Evolutionary conservation across 2,113 vertebrate species (phyloP), one percentile per base, ranked within the genome.

Genomic region (Steatornis caripensis): DNA sequence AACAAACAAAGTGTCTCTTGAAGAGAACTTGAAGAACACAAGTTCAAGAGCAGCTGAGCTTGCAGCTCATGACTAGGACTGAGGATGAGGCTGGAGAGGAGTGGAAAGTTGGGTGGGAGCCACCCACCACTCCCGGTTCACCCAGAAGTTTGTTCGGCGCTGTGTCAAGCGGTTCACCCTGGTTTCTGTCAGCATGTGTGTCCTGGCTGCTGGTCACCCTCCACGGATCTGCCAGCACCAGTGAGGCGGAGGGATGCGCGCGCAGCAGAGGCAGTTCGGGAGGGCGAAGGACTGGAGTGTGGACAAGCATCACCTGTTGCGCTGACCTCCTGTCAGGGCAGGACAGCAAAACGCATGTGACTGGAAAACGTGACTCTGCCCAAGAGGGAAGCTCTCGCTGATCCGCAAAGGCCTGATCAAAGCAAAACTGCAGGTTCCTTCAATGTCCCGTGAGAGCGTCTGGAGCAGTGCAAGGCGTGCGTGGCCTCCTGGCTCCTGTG

Each of bases 391-490:
- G 46, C 41, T 74, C 41, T 71, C 53, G 3, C 12, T 0, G 11
- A 32, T 37, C 39, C 6, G 1, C 43, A 14, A 5, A 17, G 36
- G 9, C 21, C n/a, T 20, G 65, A 13, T 0, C 0, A 4, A 55
- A 55, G 37, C 34, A 65, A 18, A 71, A 3, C 43, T 36, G 30
- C 36, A 9, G 2, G 2, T 55, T 68, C 53, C 57, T 30, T 81
- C 43, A 27, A 2, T 3, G 5, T 46, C n/a, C 62, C 2, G 0
- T 9, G 27, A 55, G 6, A 61, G 11, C 1, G 4, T 14, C 36
- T 57, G 65, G 77, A 75, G 60, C 54, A 41, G 45, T 10, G 29
- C 37, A n/a, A 19, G 62, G 24, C 0, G 0, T 27, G 19, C 0
- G 1, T 51, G 61, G 37, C 18, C 58, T 60, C 74, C 62, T 49